Percentiles rank a stretch among this genome's conserved stretches.
Conservation (phyloP, 2,888 invertebrate species). For the Eristalis tenax region DNA sequence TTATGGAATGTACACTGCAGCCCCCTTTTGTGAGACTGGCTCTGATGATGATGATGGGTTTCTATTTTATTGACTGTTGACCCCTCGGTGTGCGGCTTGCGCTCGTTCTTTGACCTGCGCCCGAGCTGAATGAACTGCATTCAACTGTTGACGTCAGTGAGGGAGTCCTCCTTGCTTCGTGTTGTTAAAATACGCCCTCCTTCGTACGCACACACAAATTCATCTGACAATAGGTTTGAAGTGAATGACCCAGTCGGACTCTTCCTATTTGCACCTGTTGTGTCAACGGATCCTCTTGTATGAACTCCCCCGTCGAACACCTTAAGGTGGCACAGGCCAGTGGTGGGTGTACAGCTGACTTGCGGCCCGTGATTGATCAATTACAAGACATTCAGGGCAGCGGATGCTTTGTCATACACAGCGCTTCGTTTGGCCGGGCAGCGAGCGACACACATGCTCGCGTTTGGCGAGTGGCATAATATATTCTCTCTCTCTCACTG, state of each 20-base stretch:
- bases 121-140: not conserved
- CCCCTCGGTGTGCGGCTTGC: not conserved
- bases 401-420: not conserved
- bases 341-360: not conserved
- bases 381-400: not conserved
- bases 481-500: not conserved
- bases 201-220: no score
- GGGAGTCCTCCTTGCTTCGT: no score
- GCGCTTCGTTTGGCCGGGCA: not conserved
- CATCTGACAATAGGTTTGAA: no score
- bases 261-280: no score
- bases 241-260: no score
- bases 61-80: constrained; percentile 26
- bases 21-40: not conserved
- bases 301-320: no score
- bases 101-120: not conserved
- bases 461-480: not conserved
- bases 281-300: no score
- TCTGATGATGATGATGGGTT: constrained; percentile 30
- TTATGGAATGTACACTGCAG: not conserved
- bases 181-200: no score
- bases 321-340: no score
- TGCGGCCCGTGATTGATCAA: not conserved
- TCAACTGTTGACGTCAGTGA: not conserved
- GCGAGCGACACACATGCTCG: not conserved